Conservation (phyloP, 1,140 invertebrate species). For the Heliconius nattereri region DNA sequence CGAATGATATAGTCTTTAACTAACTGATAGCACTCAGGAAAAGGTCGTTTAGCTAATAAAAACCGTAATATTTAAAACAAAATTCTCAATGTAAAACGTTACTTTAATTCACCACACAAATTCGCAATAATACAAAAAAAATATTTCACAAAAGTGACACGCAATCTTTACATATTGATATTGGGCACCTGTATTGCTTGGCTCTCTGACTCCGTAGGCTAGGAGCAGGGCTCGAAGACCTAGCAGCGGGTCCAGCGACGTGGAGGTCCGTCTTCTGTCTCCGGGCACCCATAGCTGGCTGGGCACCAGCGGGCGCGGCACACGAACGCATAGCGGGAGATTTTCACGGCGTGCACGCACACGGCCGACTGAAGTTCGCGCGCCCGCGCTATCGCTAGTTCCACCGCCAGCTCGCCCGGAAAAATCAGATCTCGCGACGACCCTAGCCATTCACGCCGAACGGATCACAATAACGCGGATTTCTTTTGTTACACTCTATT, state of each 20-base stretch:
- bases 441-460: conserved; percentile 77
- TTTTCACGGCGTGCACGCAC: conserved; percentile 75
- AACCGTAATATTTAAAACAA: background rate
- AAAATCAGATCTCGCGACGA: conserved; percentile 73
- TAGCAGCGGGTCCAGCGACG: conserved; percentile 66
- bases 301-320: conserved; percentile 55
- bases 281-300: conserved; percentile 63
- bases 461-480: conserved; percentile 63
- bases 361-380: conserved; percentile 63
- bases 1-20: conserved; percentile 24
- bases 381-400: conserved; percentile 56
- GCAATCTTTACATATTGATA: conserved; percentile 25
- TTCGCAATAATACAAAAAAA: conserved; percentile 2
- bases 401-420: conserved; percentile 62
- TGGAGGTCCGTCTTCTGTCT: conserved; percentile 79
- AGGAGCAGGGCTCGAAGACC: conserved; percentile 69
- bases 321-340: conserved; percentile 69
- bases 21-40: background rate
- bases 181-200: conserved; percentile 75
- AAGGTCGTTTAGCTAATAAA: no score
- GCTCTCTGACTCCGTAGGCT: conserved; percentile 73
- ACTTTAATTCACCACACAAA: background rate
- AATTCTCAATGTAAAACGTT: background rate
- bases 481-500: conserved; percentile 76
- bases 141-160: conserved; percentile 25